These are phyloP conservation scores for Nudaria mundana DNA, from an alignment of 2,888 invertebrate genomes.

Conservation along the genomic window DNA sequence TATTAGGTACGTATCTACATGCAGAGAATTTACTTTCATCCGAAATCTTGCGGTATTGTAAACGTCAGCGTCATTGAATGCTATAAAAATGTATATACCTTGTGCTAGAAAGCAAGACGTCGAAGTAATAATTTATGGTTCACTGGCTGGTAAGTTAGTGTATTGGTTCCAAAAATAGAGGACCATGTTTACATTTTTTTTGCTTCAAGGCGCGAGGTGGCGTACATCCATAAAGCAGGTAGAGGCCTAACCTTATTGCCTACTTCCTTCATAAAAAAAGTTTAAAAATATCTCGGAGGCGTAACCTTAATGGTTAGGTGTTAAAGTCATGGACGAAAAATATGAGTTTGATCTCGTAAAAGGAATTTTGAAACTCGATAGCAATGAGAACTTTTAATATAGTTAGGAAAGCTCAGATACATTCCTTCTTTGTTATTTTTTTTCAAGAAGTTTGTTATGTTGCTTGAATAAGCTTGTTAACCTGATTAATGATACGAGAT, in stretches of 20 bases:
- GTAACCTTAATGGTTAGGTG: slow-evolving; percentile 51
- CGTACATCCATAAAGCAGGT: slow-evolving; percentile 49
- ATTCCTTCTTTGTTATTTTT: slow-evolving; percentile 25
- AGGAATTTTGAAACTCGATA: no score
- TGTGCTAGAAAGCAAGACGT: slow-evolving; percentile 40
- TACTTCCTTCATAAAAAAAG: slow-evolving; percentile 66
- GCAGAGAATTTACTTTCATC: slow-evolving; percentile 15
- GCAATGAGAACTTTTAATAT: no score
- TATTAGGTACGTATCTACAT: no score
- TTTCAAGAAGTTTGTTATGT: slow-evolving; percentile 52
- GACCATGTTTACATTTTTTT: slow-evolving; percentile 63
- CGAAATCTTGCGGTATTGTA: slow-evolving; percentile 16
- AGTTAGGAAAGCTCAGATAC: no score
- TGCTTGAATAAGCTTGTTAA: slow-evolving; percentile 43
- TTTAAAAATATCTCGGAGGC: slow-evolving; percentile 45
- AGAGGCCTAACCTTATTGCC: slow-evolving; percentile 59
- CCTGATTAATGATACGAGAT: slow-evolving; percentile 61
- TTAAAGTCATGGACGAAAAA: slow-evolving; percentile 51
- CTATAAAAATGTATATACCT: slow-evolving; percentile 28
- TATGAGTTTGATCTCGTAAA: slow-evolving; percentile 23
- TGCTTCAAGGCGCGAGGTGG: slow-evolving; percentile 64
- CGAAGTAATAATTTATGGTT: slow-evolving; percentile 54
- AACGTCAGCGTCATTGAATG: slow-evolving; percentile 31
- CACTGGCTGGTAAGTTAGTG: slow-evolving; percentile 43
- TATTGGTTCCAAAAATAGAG: slow-evolving; percentile 57